phyloP scores from a whole-genome alignment of 2,113 vertebrate genomes.

The Crotophaga sulcirostris region DNA sequence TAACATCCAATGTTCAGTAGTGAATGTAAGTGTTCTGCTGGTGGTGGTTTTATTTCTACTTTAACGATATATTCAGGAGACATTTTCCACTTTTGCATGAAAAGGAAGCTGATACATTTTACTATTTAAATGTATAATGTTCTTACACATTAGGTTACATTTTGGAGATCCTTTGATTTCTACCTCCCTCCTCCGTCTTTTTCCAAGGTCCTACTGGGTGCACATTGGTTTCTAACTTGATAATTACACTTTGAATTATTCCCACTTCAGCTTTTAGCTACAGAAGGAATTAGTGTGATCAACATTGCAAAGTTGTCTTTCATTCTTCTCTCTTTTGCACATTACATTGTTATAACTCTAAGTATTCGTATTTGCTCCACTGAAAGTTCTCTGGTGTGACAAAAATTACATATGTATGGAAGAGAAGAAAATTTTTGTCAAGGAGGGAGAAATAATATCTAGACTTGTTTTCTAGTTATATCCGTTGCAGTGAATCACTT shows the following conservation, averaged over 20 bases:
- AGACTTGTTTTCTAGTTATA: slow-evolving; percentile 16
- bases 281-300: neutral
- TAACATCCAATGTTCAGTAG: neutral
- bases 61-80: neutral
- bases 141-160: neutral
- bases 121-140: neutral
- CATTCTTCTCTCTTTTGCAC: neutral
- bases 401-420: neutral
- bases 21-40: neutral
- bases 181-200: neutral
- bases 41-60: neutral
- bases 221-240: neutral
- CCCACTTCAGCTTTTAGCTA: neutral
- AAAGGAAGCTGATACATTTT: neutral
- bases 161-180: neutral
- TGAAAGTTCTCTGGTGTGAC: neutral
- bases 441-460: neutral
- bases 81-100: neutral
- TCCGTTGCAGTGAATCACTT: slow-evolving; percentile 26
- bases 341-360: neutral
- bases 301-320: neutral
- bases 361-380: neutral
- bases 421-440: neutral
- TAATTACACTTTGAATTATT: slow-evolving; percentile 9
- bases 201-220: neutral